Evolutionary conservation across 2,113 vertebrate species (phyloP), one percentile per base, ranked within the genome.

Genomic region (Alligator mississippiensis): DNA sequence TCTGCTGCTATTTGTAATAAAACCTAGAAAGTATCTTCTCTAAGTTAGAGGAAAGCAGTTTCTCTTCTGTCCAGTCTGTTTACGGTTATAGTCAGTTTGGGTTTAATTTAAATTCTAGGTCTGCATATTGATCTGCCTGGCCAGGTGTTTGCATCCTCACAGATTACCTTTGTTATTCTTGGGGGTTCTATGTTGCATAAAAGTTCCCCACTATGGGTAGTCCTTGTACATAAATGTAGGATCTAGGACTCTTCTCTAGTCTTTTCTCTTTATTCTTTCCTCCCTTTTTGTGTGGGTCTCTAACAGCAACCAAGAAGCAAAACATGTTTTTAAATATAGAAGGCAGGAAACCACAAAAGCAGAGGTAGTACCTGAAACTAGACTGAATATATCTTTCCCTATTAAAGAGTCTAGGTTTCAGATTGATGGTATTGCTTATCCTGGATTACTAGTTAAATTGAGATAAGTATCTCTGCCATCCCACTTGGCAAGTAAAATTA

Each of bases 401-500:
- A 17, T 89, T 25, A 77, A 47, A 77, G 64, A 68, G 77, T 87
- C 22, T 80, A 21, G 61, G 30, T 17, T 82, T 82, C 75, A 84
- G 84, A 25, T 9, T 66, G 58, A 2, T 68, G 34, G 1, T 80
- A 25, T n/a, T 87, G 78, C 25, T 87, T 92, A 57, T 3, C 16
- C 9, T 55, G 2, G 79, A 16, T 74, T 90, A 64, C 75, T 89
- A 3, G 63, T 89, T 18, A 28, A 58, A 68, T 58, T 30, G 28
- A 68, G 17, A 30, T 30, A 11, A 34, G n/a, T n/a, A 38, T n/a
- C 14, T 74, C 38, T 90, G 30, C 62, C 70, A 1, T 61, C 28
- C 61, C 16, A 3, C 64, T 90, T 66, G 79, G 80, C 72, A 87
- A 72, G 7, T 82, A 80, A 55, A 66, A 83, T 84, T 80, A 72